phyloP scores from a whole-genome alignment of 2,888 invertebrate species.

The Allolobophora icterica region DNA sequence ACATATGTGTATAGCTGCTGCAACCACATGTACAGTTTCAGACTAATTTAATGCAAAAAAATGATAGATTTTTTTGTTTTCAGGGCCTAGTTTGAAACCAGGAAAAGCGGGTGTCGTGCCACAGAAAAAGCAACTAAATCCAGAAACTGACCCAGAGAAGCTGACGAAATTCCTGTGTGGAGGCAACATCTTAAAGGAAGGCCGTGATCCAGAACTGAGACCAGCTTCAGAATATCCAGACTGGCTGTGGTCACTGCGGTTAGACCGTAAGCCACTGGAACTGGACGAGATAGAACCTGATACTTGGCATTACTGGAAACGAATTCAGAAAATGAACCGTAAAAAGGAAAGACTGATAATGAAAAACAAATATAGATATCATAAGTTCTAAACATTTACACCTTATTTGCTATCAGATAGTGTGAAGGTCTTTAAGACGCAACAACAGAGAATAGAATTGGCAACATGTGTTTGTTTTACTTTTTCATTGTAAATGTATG shows the following conservation, averaged over 20 bases:
- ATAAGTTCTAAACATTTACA: slow-evolving; percentile 30
- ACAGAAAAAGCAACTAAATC: slow-evolving; percentile 37
- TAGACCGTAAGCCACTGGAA: slow-evolving; percentile 70
- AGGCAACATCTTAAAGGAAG: slow-evolving; percentile 77
- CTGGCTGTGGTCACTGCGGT: slow-evolving; percentile 84
- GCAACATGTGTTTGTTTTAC: not conserved
- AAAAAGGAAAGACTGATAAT: not conserved
- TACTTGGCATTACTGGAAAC: slow-evolving; percentile 82
- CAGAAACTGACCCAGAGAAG: slow-evolving; percentile 63
- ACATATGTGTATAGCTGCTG: too few relatives aligned
- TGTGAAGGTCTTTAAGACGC: not conserved
- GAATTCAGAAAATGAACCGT: slow-evolving; percentile 68
- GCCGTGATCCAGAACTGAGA: slow-evolving; percentile 79
- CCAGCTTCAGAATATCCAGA: slow-evolving; percentile 85
- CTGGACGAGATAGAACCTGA: slow-evolving; percentile 80
- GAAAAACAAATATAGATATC: slow-evolving; percentile 34
- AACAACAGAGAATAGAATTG: not conserved
- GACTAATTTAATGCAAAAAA: not conserved
- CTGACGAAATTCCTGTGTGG: slow-evolving; percentile 83
- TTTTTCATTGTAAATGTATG: not conserved
- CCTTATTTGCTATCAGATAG: not conserved
- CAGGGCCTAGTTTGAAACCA: not conserved
- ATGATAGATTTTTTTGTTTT: not conserved
- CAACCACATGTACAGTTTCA: not conserved
- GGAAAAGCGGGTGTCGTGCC: slow-evolving; percentile 32